A percentile compares a stretch with the other conserved stretches of the same genome.
Evolutionary conservation across 2,888 invertebrate genomes (phyloP).

Genomic region (Ennomos erosarius): DNA sequence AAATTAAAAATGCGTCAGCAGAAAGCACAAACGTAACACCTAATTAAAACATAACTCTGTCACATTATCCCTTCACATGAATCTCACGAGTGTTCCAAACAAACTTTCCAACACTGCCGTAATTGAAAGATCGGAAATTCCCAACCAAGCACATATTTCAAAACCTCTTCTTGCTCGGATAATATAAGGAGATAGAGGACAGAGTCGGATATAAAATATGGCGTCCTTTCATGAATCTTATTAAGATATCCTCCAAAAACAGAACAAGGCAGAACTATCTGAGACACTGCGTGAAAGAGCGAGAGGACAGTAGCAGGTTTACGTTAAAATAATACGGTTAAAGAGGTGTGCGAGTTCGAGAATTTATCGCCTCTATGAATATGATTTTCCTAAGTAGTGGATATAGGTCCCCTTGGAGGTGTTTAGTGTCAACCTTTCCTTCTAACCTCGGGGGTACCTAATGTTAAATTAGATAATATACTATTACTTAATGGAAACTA

Average conservation of each 20-base stretch:
- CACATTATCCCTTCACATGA: conserved; percentile 14
- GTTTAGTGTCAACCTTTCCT: conserved; percentile 66
- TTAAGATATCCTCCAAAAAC: conserved; percentile 90
- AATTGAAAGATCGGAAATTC: conserved; percentile 85
- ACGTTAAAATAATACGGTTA: conserved; percentile 84
- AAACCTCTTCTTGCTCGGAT: conserved; percentile 77
- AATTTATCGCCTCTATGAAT: conserved; percentile 83
- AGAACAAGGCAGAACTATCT: conserved; percentile 64
- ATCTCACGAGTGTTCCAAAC: conserved; percentile 59
- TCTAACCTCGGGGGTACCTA: conserved; percentile 41
- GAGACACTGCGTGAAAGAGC: conserved; percentile 43
- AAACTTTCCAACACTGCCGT: conserved; percentile 68
- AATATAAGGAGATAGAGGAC: conserved; percentile 86
- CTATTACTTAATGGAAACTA: neutral
- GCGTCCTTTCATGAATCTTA: conserved; percentile 93
- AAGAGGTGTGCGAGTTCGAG: conserved; percentile 75
- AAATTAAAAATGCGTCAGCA: too few species aligned
- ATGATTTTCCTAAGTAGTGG: conserved; percentile 81
- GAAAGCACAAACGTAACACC: conserved; percentile 2
- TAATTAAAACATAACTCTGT: conserved; percentile 3
- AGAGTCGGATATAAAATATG: conserved; percentile 91
- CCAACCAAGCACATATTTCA: conserved; percentile 84
- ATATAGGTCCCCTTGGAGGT: conserved; percentile 70
- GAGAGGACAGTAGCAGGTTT: conserved; percentile 67
- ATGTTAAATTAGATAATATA: conserved; percentile 6